A percentile compares a stretch with the other conserved stretches of the same genome.
phyloP scores from a whole-genome alignment of 2,888 invertebrate species.

The Pristionchus exspectatus region DNA sequence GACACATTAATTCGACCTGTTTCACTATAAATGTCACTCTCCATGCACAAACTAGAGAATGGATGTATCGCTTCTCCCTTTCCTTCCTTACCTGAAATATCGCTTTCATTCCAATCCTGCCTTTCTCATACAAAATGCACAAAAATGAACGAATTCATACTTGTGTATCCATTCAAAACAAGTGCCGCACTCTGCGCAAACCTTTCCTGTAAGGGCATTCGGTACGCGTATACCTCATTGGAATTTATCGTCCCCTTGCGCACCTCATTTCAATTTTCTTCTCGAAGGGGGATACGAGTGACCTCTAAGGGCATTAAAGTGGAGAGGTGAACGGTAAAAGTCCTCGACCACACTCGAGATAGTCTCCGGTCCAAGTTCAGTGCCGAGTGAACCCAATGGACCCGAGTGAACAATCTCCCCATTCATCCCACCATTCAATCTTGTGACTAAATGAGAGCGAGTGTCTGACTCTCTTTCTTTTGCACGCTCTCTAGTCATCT shows the following conservation, averaged over 20 bases:
- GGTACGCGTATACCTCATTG: background rate
- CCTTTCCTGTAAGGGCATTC: background rate
- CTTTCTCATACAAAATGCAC: background rate
- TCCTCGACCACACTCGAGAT: background rate
- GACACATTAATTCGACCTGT: background rate
- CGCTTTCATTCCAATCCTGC: background rate
- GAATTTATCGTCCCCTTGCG: no score
- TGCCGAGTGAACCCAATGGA: background rate
- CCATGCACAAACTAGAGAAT: background rate
- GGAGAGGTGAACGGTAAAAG: no score
- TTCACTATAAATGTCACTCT: background rate
- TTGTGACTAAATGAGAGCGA: background rate
- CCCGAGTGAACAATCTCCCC: background rate
- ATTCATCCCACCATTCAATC: background rate
- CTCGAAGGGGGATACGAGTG: no score
- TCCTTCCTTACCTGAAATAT: background rate
- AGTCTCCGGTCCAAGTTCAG: background rate
- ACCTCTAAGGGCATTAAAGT: no score
- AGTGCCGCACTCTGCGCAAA: background rate
- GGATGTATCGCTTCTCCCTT: no score
- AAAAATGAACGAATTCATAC: background rate
- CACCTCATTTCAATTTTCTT: no score
- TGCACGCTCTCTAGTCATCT: background rate
- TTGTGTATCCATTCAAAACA: background rate
- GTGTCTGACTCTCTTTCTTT: background rate